phyloP scores from a whole-genome alignment of 1,140 invertebrate species.

The Globodera rostochiensis region DNA sequence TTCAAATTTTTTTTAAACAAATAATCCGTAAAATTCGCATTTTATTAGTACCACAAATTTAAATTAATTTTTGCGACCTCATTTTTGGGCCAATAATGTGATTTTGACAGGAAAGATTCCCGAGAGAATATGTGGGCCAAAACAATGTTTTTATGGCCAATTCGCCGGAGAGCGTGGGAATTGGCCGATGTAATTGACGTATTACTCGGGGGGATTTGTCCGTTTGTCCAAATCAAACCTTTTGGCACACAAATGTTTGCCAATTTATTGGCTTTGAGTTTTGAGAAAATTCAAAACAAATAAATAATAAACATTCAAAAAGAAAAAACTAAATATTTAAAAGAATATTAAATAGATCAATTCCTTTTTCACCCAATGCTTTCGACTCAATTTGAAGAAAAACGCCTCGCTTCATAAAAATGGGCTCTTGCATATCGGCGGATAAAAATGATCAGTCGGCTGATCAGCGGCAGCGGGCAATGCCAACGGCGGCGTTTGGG shows the following conservation, averaged over 20 bases:
- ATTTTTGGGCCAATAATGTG: not conserved
- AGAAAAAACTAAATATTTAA: no score
- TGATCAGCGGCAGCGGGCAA: not conserved
- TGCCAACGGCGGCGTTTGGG: no score
- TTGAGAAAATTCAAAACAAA: no score
- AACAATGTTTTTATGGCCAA: no score
- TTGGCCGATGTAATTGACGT: not conserved
- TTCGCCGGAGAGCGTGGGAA: not conserved
- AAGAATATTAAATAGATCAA: not conserved
- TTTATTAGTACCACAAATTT: no score
- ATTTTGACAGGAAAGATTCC: not conserved
- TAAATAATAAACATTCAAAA: no score
- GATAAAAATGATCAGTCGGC: not conserved
- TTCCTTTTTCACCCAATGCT: not conserved
- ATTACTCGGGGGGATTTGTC: not conserved
- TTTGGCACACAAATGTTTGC: no score
- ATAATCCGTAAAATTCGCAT: no score
- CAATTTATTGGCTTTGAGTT: no score
- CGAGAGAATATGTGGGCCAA: not conserved
- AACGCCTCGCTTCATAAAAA: not conserved
- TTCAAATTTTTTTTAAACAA: no score
- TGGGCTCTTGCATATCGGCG: not conserved
- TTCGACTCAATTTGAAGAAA: not conserved
- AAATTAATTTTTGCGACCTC: not conserved
- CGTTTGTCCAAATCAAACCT: not conserved